Conservation (phyloP, 2,888 invertebrate genomes). For the Leistus spinibarbis region DNA sequence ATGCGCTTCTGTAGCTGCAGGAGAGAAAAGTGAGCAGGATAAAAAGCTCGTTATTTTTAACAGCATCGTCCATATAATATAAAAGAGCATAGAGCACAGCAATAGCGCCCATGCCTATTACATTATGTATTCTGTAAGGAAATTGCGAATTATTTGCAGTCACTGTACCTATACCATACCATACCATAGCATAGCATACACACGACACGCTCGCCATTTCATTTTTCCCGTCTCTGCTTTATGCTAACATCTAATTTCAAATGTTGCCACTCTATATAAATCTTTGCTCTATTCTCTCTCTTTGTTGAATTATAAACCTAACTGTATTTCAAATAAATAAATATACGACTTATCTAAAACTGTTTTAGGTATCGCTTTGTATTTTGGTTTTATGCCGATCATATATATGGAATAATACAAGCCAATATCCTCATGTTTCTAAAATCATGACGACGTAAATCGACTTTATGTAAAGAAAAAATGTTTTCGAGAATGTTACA, state of each 20-base stretch:
- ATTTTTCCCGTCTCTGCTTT: neutral
- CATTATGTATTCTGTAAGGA: slow-evolving; percentile 47
- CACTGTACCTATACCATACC: slow-evolving; percentile 17
- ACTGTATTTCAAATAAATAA: too few species aligned
- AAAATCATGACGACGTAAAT: too few species aligned
- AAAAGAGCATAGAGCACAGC: slow-evolving; percentile 1
- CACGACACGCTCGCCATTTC: neutral
- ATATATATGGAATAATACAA: too few species aligned
- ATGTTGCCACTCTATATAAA: too few species aligned
- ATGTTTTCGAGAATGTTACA: too few species aligned
- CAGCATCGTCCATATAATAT: slow-evolving; percentile 41
- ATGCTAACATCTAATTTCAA: neutral
- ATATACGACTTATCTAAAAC: too few species aligned
- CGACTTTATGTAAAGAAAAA: too few species aligned
- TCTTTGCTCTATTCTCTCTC: too few species aligned
- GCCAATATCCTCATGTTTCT: too few species aligned
- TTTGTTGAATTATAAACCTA: too few species aligned
- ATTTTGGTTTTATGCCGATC: too few species aligned
- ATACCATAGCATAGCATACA: neutral
- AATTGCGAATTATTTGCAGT: slow-evolving; percentile 46
- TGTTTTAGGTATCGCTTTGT: too few species aligned
- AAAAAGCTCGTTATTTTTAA: slow-evolving; percentile 50
- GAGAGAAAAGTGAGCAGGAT: slow-evolving; percentile 30
- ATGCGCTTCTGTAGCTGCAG: slow-evolving; percentile 21
- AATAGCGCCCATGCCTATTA: slow-evolving; percentile 42